Conservation (phyloP, 2,888 invertebrate species). For the Biston stratarius region DNA sequence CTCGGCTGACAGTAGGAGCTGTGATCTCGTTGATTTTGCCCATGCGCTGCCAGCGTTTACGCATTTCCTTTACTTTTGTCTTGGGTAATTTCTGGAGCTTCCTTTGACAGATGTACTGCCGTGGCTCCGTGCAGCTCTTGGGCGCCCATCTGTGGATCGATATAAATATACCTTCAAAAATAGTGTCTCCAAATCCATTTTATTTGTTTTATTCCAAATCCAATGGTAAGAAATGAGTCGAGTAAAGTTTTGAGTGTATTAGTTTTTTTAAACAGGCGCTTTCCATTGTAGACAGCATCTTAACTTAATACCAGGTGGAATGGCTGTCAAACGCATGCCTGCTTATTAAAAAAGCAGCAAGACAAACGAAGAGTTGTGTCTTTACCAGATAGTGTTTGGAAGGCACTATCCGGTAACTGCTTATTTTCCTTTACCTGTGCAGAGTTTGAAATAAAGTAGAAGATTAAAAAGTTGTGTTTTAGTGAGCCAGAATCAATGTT, state of each 20-base stretch:
- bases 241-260: no score
- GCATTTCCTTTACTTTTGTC: conserved; percentile 76
- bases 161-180: background rate
- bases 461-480: conserved; percentile 1
- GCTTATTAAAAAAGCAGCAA: background rate
- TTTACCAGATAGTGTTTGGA: background rate
- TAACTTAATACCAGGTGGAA: background rate
- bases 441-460: background rate
- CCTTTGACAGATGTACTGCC: conserved; percentile 90
- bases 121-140: conserved; percentile 87
- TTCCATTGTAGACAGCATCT: no score
- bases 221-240: no score
- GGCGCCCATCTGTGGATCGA: conserved; percentile 88
- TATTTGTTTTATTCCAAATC: no score
- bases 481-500: background rate
- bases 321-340: background rate
- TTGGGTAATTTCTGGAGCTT: conserved; percentile 83
- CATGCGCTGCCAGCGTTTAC: conserved; percentile 80
- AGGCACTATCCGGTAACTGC: background rate
- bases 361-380: background rate
- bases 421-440: background rate
- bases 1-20: conserved; percentile 72
- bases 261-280: no score
- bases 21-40: conserved; percentile 86
- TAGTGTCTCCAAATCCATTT: no score